A percentile compares a stretch with the other conserved stretches of the same genome.
phyloP scores from a whole-genome alignment of 2,888 invertebrate species.

The Melanostoma scalare region DNA sequence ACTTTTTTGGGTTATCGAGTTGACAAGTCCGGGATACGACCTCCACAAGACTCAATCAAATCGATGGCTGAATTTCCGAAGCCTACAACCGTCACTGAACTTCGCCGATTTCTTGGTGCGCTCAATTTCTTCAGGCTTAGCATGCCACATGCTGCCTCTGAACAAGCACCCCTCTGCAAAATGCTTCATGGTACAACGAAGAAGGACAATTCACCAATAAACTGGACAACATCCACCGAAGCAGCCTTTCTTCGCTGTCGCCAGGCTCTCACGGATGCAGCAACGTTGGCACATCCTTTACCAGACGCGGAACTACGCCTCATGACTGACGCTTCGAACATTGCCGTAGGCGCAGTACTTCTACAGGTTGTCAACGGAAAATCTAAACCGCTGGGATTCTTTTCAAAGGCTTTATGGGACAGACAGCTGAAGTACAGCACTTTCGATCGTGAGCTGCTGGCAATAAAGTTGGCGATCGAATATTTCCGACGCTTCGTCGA shows the following conservation, averaged over 20 bases:
- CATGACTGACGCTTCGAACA: conserved; percentile 29
- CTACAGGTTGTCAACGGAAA: conserved; percentile 13
- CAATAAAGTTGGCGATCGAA: conserved; percentile 11
- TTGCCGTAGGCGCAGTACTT: conserved; percentile 25
- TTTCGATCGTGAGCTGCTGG: conserved; percentile 29
- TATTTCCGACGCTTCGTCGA: background rate
- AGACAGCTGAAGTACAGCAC: conserved; percentile 27
- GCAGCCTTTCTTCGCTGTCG: conserved; percentile 28
- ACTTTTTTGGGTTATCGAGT: background rate
- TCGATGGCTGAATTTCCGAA: background rate
- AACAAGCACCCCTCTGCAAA: background rate
- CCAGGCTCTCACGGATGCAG: conserved; percentile 36
- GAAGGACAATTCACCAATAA: conserved; percentile 29
- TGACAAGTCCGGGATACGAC: background rate
- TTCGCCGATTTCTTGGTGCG: background rate
- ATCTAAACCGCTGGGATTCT: conserved; percentile 29
- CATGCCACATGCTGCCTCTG: background rate
- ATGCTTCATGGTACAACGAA: conserved; percentile 5
- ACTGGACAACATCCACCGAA: conserved; percentile 26
- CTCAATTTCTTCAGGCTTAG: background rate
- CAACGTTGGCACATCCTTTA: conserved; percentile 23
- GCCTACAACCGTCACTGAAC: background rate
- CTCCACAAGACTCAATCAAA: background rate
- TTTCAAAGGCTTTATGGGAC: conserved; percentile 12
- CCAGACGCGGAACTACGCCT: conserved; percentile 8